Evolutionary conservation across 2,888 invertebrate genomes (phyloP).

Genomic region (Cordilura impudica): DNA sequence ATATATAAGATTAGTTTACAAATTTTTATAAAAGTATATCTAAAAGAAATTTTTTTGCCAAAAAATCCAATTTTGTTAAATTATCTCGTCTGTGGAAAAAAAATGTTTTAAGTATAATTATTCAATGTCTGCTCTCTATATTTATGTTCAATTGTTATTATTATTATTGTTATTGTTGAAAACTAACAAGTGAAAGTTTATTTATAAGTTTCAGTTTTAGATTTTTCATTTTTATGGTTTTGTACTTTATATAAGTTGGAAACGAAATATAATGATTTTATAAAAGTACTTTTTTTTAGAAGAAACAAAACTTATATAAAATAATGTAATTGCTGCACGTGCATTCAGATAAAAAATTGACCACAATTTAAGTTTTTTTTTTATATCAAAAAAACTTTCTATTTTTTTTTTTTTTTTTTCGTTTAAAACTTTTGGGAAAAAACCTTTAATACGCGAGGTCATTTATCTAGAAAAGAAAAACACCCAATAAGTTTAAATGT

Average conservation of each 20-base stretch:
- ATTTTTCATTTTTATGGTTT: conserved; percentile 4
- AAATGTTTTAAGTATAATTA: neutral
- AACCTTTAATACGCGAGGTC: conserved; percentile 32
- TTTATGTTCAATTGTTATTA: conserved; percentile 8
- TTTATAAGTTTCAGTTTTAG: conserved; percentile 23
- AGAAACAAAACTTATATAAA: neutral
- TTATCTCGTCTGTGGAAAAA: no score
- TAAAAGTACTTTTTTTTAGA: neutral
- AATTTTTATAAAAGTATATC: no score
- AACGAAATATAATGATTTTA: neutral
- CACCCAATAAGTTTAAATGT: conserved; percentile 10
- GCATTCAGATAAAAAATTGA: conserved; percentile 39
- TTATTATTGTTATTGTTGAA: conserved; percentile 25
- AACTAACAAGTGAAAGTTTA: conserved; percentile 55
- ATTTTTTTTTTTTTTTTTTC: conserved; percentile 20
- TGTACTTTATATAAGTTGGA: no score
- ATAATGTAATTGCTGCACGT: conserved; percentile 52
- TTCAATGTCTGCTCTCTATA: neutral
- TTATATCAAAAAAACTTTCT: conserved; percentile 49
- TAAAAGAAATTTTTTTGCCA: no score
- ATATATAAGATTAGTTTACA: no score
- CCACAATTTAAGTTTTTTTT: conserved; percentile 37
- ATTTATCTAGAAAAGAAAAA: no score
- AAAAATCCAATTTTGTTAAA: no score
- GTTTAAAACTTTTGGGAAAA: neutral